Percentiles rank a stretch among this genome's conserved stretches.
phyloP scores from a whole-genome alignment of 2,888 invertebrate genomes.

The Metopia argyrocephala region DNA sequence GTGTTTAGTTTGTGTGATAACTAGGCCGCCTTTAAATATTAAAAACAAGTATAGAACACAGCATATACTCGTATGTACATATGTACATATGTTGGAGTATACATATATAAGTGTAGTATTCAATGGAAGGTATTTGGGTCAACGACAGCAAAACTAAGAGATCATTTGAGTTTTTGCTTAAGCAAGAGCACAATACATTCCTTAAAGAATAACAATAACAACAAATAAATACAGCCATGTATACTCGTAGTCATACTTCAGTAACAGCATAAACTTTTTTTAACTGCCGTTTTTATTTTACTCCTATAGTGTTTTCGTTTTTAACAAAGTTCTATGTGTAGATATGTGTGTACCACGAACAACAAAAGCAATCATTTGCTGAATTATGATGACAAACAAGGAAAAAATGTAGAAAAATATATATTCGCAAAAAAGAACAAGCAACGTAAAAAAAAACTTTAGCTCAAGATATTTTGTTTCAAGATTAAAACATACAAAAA shows the following conservation, averaged over 20 bases:
- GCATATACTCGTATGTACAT: too few species aligned
- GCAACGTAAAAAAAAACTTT: constrained; percentile 1
- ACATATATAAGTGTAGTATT: neutral
- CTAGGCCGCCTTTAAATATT: too few species aligned
- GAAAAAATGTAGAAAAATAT: neutral
- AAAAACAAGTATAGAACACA: too few species aligned
- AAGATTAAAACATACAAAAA: constrained; percentile 26
- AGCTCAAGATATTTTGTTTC: constrained; percentile 38
- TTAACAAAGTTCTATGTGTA: neutral
- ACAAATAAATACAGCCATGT: neutral
- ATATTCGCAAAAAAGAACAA: neutral
- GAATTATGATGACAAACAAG: constrained; percentile 49
- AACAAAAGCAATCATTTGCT: constrained; percentile 7
- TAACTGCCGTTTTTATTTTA: neutral
- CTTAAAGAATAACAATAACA: neutral
- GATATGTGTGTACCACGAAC: neutral
- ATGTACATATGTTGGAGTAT: too few species aligned
- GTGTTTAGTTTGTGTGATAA: too few species aligned
- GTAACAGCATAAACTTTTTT: constrained; percentile 23
- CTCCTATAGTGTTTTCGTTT: neutral
- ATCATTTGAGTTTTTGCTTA: constrained; percentile 34
- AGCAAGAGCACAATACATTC: constrained; percentile 29
- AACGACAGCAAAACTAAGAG: constrained; percentile 43
- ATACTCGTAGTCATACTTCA: neutral
- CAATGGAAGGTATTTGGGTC: constrained; percentile 59